These are phyloP conservation scores for Dynastes maya DNA, from an alignment of 2,888 invertebrate species.

Conservation along the genomic window DNA sequence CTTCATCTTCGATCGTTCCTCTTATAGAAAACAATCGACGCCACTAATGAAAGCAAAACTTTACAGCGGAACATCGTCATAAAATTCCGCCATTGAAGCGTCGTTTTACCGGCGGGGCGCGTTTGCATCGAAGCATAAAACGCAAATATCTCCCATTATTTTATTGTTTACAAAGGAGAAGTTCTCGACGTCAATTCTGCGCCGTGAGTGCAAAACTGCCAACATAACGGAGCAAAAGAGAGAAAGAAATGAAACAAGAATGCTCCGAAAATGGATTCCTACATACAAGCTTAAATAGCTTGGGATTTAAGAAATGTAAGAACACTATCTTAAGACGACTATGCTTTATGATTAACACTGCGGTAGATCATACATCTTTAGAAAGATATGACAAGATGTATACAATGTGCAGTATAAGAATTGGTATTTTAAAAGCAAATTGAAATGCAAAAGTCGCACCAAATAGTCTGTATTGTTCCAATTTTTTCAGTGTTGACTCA, in stretches of 20 bases:
- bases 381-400: too few relatives aligned
- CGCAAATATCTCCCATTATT: constrained; percentile 34
- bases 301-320: too few relatives aligned
- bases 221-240: background rate
- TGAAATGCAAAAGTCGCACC: too few relatives aligned
- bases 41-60: constrained; percentile 31
- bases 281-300: too few relatives aligned
- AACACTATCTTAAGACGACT: too few relatives aligned
- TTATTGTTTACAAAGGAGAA: constrained; percentile 17
- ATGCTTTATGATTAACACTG: too few relatives aligned
- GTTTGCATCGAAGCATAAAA: constrained; percentile 15
- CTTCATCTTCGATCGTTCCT: background rate
- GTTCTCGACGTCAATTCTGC: background rate
- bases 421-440: too few relatives aligned
- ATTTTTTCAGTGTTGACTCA: too few relatives aligned
- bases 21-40: constrained; percentile 18
- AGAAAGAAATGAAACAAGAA: background rate
- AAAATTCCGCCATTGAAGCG: constrained; percentile 22
- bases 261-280: background rate
- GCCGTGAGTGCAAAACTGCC: background rate
- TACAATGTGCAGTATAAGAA: too few relatives aligned
- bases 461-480: too few relatives aligned
- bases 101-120: background rate
- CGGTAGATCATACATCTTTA: too few relatives aligned
- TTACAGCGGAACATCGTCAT: constrained; percentile 30